Evolutionary conservation across 2,113 vertebrate species (phyloP).

Genomic region (Columbina picui): DNA sequence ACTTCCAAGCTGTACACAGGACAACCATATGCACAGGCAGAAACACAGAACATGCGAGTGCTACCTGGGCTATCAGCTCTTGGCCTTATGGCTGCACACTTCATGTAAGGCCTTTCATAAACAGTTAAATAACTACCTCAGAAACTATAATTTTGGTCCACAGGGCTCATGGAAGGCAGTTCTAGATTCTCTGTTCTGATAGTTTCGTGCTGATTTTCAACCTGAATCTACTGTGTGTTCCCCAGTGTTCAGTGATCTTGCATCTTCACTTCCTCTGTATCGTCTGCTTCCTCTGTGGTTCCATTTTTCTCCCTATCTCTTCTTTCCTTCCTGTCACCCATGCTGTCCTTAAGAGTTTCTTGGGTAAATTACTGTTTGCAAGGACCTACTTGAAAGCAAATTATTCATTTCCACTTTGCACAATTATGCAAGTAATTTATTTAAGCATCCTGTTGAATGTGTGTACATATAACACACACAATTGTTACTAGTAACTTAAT

Average conservation of each 20-base stretch:
- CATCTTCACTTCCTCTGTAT: not conserved
- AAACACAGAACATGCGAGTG: not conserved
- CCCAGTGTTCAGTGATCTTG: fast-evolving
- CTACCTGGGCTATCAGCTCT: not conserved
- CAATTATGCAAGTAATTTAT: conserved; percentile 32
- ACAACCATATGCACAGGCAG: not conserved
- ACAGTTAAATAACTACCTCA: not conserved
- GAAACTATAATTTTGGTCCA: not conserved
- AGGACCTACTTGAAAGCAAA: conserved; percentile 4
- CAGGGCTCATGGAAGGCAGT: fast-evolving
- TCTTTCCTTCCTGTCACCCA: not conserved
- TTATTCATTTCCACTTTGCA: not conserved
- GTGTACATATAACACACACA: not conserved
- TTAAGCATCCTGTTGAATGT: conserved; percentile 14
- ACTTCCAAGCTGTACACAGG: not conserved
- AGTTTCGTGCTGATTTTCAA: not conserved
- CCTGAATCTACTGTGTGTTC: fast-evolving
- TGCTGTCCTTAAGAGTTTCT: conserved; percentile 5
- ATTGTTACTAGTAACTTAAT: conserved; percentile 12
- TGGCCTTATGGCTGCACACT: not conserved
- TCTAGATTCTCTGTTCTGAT: not conserved
- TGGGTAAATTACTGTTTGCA: conserved; percentile 37
- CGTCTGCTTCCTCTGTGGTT: not conserved
- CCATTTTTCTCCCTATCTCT: not conserved
- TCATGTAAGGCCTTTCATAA: not conserved